These are phyloP conservation scores for Noctua janthe DNA, from an alignment of 2,888 invertebrate species.

Conservation along the genomic window DNA sequence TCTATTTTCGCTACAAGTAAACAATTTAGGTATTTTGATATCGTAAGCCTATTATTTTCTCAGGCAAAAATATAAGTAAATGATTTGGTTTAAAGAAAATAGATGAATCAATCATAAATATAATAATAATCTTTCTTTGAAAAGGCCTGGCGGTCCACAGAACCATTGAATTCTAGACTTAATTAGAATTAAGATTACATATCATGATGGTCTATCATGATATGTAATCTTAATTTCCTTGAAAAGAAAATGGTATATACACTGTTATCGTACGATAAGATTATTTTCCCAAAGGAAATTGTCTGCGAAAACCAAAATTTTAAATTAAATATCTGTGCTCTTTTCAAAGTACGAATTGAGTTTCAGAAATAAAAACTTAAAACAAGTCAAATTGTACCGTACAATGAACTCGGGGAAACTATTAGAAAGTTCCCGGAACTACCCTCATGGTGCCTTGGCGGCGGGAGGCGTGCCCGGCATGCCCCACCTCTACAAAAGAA, in stretches of 20 bases:
- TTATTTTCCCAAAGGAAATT: slow-evolving; percentile 26
- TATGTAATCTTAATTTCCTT: too few relatives aligned
- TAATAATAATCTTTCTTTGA: background rate
- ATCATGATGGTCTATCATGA: too few relatives aligned
- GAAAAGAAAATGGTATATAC: background rate
- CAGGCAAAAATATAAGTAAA: background rate
- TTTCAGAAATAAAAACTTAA: slow-evolving; percentile 65
- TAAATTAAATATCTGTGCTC: slow-evolving; percentile 43
- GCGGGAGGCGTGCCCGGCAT: slow-evolving; percentile 79
- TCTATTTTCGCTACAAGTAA: background rate
- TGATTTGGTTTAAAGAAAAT: background rate
- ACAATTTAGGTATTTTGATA: background rate
- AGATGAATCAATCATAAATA: background rate
- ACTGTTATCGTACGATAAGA: background rate
- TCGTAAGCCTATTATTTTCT: background rate
- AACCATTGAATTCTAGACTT: background rate
- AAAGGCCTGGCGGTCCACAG: too few relatives aligned
- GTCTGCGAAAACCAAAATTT: slow-evolving; percentile 41
- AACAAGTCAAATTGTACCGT: slow-evolving; percentile 75
- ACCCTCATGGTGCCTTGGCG: slow-evolving; percentile 79
- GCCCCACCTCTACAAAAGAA: slow-evolving; percentile 66
- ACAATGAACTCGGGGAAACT: slow-evolving; percentile 81
- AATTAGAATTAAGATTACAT: too few relatives aligned
- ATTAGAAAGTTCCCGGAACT: slow-evolving; percentile 83
- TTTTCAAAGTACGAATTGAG: slow-evolving; percentile 55